Evolutionary conservation across 2,888 invertebrate species (phyloP).

Genomic region (Calephelis perditalis): DNA sequence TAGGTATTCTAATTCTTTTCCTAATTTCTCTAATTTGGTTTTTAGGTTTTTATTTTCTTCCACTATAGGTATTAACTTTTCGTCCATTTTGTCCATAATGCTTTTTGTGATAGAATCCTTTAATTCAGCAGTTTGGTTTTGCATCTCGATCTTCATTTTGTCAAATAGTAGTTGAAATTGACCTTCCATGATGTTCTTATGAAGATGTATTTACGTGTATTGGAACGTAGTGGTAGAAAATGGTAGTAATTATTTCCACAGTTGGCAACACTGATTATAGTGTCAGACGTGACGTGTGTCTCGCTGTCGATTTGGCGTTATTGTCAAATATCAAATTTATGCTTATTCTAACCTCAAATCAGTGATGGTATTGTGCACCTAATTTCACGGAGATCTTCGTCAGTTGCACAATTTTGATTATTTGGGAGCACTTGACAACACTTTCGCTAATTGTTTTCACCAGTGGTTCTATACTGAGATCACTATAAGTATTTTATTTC

Average conservation of each 20-base stretch:
- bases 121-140: constrained; percentile 23
- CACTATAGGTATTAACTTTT: constrained; percentile 30
- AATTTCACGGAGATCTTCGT: constrained; percentile 11
- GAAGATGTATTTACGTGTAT: constrained; percentile 13
- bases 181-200: constrained; percentile 13
- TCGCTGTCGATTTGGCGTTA: constrained; percentile 9
- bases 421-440: constrained; percentile 8
- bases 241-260: constrained; percentile 8
- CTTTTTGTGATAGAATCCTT: constrained; percentile 27
- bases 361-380: constrained; percentile 4
- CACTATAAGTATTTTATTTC: constrained; percentile 14
- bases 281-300: constrained; percentile 12
- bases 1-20: constrained; percentile 30
- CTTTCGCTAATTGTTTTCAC: constrained; percentile 1
- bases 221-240: constrained; percentile 11
- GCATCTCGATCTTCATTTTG: constrained; percentile 20
- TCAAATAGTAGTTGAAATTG: constrained; percentile 29
- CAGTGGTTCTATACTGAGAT: constrained; percentile 6
- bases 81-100: constrained; percentile 31
- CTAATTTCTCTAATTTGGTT: constrained; percentile 29
- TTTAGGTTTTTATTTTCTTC: constrained; percentile 34
- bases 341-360: constrained; percentile 13
- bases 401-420: constrained; percentile 9
- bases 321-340: constrained; percentile 7
- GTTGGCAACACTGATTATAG: constrained; percentile 17